Conservation (phyloP, 2,888 invertebrate species). For the Diarsia mendica region DNA sequence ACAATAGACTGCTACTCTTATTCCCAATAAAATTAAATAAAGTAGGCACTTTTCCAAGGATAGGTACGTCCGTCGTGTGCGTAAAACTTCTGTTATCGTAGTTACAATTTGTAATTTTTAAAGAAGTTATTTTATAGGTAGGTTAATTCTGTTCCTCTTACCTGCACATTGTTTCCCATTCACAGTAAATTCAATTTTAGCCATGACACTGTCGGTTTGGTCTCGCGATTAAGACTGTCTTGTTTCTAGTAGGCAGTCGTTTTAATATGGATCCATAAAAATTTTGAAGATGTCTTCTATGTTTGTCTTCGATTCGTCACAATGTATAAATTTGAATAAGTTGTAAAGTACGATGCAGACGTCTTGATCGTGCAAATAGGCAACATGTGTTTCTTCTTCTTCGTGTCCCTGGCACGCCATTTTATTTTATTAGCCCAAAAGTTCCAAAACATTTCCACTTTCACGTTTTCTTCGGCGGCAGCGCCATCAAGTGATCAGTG, state of each 20-base stretch:
- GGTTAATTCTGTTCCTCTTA: slow-evolving; percentile 53
- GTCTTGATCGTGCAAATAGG: not conserved
- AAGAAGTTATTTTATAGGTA: not conserved
- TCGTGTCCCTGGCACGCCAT: not conserved
- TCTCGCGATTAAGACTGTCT: slow-evolving; percentile 27
- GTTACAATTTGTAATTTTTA: not conserved
- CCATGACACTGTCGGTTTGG: slow-evolving; percentile 64
- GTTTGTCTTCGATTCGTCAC: not conserved
- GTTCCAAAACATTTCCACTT: not conserved
- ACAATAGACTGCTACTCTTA: not conserved
- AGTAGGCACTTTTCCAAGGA: not conserved
- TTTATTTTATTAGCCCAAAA: not conserved
- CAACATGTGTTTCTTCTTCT: not conserved
- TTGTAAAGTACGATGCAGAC: not conserved
- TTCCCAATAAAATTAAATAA: not conserved
- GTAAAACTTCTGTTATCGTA: not conserved
- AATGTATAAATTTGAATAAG: not conserved
- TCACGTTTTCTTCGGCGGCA: not conserved
- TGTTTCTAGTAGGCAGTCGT: not conserved
- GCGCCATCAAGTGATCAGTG: not conserved
- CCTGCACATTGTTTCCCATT: slow-evolving; percentile 80
- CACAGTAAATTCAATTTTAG: slow-evolving; percentile 78
- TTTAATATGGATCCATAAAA: not conserved
- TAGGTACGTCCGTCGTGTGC: too few species aligned
- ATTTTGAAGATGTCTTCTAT: not conserved